A percentile compares a stretch with the other conserved stretches of the same genome.
Conservation (phyloP, 1,140 invertebrate genomes). For the Callitettix versicolor region DNA sequence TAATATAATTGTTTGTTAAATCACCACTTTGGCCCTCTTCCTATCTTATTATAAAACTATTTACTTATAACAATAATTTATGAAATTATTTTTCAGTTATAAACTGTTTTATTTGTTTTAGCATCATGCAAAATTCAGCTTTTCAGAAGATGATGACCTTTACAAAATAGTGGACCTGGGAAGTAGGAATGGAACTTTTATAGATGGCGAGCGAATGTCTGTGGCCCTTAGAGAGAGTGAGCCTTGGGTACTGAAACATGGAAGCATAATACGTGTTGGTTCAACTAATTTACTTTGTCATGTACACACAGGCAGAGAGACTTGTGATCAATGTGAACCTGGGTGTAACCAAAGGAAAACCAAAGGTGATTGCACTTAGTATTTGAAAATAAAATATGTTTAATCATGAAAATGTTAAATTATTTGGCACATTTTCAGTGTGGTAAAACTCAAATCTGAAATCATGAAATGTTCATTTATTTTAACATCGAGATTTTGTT, state of each 20-base stretch:
- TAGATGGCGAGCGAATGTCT: slow-evolving; percentile 69
- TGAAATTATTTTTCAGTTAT: too few relatives aligned
- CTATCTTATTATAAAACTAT: too few relatives aligned
- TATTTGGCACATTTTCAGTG: neutral
- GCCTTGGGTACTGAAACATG: slow-evolving; percentile 52
- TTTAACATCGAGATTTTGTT: too few relatives aligned
- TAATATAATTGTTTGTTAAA: too few relatives aligned
- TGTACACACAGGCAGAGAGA: slow-evolving; percentile 72
- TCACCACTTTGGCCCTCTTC: too few relatives aligned
- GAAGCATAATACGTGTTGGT: slow-evolving; percentile 59
- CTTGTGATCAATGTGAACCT: slow-evolving; percentile 83
- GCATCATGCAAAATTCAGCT: slow-evolving; percentile 65
- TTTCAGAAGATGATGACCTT: slow-evolving; percentile 42
- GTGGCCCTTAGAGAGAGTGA: slow-evolving; percentile 57
- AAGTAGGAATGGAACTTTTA: slow-evolving; percentile 75
- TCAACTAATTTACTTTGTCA: slow-evolving; percentile 71
- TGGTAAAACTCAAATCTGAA: neutral
- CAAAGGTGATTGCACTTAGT: too few relatives aligned
- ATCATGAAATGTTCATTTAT: too few relatives aligned
- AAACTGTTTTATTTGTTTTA: slow-evolving; percentile 31
- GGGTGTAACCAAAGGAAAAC: slow-evolving; percentile 44
- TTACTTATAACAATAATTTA: too few relatives aligned
- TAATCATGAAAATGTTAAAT: neutral
- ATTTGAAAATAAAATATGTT: too few relatives aligned
- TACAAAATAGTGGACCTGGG: slow-evolving; percentile 72